These are phyloP conservation scores for Setophaga coronata DNA, from an alignment of 2,113 vertebrate genomes.

Conservation along the genomic window DNA sequence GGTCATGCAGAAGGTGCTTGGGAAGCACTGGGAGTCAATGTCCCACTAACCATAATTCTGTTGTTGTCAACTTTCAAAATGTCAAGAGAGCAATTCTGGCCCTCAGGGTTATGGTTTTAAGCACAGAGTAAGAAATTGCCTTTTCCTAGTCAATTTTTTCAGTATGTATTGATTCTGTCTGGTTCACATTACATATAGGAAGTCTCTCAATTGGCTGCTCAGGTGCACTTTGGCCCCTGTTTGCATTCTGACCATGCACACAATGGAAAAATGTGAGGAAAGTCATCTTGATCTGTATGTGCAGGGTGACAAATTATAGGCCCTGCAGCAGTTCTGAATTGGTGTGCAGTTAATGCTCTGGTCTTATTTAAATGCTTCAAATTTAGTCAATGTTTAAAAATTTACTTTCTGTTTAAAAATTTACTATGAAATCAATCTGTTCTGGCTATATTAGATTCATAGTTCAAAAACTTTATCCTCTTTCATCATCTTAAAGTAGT, in stretches of 20 bases:
- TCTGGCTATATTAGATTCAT: background rate
- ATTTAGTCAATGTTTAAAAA: slow-evolving; percentile 32
- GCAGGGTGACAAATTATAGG: background rate
- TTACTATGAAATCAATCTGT: slow-evolving; percentile 17
- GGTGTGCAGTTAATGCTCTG: background rate
- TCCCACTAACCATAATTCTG: background rate
- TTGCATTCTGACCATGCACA: background rate
- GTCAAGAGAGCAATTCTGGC: background rate
- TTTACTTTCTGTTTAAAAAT: slow-evolving; percentile 43
- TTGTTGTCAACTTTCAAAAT: background rate
- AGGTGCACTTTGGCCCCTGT: background rate
- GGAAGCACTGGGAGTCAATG: background rate
- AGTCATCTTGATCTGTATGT: background rate
- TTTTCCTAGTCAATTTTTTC: background rate
- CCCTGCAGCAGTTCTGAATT: background rate
- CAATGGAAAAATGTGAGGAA: background rate
- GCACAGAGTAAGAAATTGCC: background rate
- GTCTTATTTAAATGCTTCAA: slow-evolving; percentile 34
- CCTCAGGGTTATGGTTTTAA: background rate
- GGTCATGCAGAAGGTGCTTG: background rate
- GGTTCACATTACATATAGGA: background rate
- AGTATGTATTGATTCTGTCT: background rate
- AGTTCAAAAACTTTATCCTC: slow-evolving; percentile 24
- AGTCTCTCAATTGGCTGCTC: background rate
- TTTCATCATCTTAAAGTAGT: background rate